Evolutionary conservation across 1,140 invertebrate species (phyloP), one percentile per base, ranked within the genome.

Genomic region (Atta colombica): DNA sequence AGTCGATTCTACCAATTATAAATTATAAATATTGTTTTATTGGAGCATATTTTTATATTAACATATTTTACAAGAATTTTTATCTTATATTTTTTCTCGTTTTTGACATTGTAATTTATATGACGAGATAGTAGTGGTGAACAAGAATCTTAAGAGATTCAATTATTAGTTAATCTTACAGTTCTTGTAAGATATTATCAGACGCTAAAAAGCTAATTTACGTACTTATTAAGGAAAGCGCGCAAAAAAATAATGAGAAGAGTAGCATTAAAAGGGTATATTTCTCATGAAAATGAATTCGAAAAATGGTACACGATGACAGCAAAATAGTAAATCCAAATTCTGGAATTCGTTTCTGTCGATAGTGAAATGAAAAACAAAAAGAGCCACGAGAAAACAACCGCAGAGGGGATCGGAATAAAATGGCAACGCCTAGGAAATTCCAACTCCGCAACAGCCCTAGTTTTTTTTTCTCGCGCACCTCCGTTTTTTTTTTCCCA

Each of bases 341-440:
- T 75, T 82, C 4, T 58, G 1, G 39, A 60, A 82, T 49, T 74
- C 8, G n/a, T 51, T 84, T 51, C 25, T 72, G 31, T 21, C 63
- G 77, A 80, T 55, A 58, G 10, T 28, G 5, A 21, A 10, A 61
- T 61, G 25, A 61, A 75, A 75, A 49, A 31, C 14, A 31, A 21
- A 75, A 75, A 28, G 31, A 61, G 39, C 2, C 18, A 39, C 3
- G 53, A 60, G 53, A 31, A 60, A 74, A 74, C 49, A 51, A 25
- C 77, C 45, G 8, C 14, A 31, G 18, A 25, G 3, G 58, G 25
- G 31, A 82, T 45, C 25, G 16, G 25, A 21, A 61, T 82, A 21
- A 72, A 84, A 84, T 75, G 58, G 28, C 58, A 69, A 74, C 55
- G 55, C 39, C 39, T 69, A 84, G 80, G 55, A 84, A 84, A 84